Percentiles rank a stretch among this genome's conserved stretches.
These are phyloP conservation scores for Meloidogyne hapla DNA, from an alignment of 1,140 invertebrate species.

Conservation along the genomic window DNA sequence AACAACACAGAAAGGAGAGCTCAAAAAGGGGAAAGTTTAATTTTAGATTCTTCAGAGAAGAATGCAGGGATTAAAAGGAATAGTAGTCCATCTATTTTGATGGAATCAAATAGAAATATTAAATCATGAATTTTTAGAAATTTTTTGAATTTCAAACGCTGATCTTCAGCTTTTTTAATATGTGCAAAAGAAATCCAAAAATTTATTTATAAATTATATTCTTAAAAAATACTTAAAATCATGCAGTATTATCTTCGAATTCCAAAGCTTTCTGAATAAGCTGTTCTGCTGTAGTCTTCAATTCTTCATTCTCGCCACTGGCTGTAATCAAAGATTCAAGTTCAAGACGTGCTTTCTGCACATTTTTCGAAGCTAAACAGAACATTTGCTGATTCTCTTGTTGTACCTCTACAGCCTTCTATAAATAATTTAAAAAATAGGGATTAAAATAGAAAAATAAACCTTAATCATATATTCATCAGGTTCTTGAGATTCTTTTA, in stretches of 20 bases:
- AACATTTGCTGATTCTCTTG: slow-evolving; percentile 28
- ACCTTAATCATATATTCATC: slow-evolving; percentile 43
- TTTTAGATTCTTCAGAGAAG: not conserved
- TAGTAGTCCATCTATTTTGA: slow-evolving; percentile 25
- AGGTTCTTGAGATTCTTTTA: slow-evolving; percentile 33
- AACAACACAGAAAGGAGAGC: not conserved
- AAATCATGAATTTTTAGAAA: not conserved
- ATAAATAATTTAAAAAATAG: slow-evolving; percentile 1
- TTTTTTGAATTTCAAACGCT: no score
- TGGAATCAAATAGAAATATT: not conserved
- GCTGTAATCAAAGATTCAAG: not conserved
- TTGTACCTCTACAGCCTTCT: not conserved
- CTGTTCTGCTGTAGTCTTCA: not conserved
- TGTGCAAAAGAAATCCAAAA: no score
- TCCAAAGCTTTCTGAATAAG: slow-evolving; percentile 1
- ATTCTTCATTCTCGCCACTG: not conserved
- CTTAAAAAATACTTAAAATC: not conserved
- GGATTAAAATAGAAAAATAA: slow-evolving; percentile 15
- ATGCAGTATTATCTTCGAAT: not conserved
- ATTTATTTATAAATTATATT: no score
- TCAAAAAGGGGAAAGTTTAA: slow-evolving; percentile 8
- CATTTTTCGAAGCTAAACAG: slow-evolving; percentile 13
- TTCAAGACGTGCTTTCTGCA: slow-evolving; percentile 15
- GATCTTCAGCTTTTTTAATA: no score
- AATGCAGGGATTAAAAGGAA: slow-evolving; percentile 13